These are phyloP conservation scores for Oreochromis aureus DNA, from an alignment of 2,113 vertebrate genomes.

Conservation along the genomic window DNA sequence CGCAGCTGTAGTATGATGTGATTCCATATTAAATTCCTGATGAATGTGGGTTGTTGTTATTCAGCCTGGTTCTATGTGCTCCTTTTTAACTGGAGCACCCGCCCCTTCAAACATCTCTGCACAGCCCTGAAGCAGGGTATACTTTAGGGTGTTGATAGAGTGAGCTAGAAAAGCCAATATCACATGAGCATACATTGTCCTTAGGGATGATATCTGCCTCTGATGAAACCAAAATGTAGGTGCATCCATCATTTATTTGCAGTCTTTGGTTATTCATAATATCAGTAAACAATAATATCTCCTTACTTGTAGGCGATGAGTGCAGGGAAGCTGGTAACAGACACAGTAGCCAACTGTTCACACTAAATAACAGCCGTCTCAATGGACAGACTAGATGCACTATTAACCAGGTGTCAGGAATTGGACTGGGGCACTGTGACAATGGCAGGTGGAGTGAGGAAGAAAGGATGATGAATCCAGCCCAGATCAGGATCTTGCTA, in stretches of 20 bases:
- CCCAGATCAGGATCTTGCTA: not conserved
- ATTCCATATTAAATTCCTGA: not conserved
- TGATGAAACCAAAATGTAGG: not conserved
- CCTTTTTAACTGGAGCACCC: not conserved
- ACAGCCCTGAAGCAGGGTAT: not conserved
- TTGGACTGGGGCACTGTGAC: not conserved
- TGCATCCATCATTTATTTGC: not conserved
- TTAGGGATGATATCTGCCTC: not conserved
- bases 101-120: not conserved
- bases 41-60: not conserved
- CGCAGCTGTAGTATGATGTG: accelerated
- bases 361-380: not conserved
- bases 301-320: not conserved
- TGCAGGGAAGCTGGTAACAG: not conserved
- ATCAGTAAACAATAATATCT: not conserved
- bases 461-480: not conserved
- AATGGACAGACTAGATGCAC: not conserved
- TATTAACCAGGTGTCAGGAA: not conserved
- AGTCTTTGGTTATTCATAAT: not conserved
- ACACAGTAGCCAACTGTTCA: not conserved
- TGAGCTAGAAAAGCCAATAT: not conserved
- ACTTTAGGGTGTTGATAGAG: not conserved
- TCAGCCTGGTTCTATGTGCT: not conserved
- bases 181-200: not conserved
- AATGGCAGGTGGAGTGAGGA: not conserved